Evolutionary conservation across 1,140 invertebrate genomes (phyloP).

Genomic region (Wiebesia pumilae): DNA sequence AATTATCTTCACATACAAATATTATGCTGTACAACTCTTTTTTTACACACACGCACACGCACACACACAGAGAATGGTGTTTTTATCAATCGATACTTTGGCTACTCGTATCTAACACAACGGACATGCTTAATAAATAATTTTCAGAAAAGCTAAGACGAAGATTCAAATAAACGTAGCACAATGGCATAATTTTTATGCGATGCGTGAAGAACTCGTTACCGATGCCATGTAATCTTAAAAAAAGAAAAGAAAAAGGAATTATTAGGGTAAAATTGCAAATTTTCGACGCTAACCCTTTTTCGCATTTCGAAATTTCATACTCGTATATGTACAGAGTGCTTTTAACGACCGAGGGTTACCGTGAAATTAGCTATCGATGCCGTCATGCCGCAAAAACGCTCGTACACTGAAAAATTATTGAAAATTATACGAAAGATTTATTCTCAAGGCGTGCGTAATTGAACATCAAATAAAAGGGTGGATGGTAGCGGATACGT

Average conservation of each 20-base stretch:
- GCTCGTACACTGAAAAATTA: constrained; percentile 61
- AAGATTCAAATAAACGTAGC: not conserved
- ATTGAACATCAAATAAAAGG: constrained; percentile 74
- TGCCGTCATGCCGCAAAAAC: constrained; percentile 58
- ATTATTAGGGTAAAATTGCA: constrained; percentile 3
- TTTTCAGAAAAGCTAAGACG: not conserved
- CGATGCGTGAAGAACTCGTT: constrained; percentile 37
- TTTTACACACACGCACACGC: too few species aligned
- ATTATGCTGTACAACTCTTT: too few species aligned
- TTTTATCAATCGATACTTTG: not conserved
- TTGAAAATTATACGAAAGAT: constrained; percentile 73
- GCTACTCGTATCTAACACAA: not conserved
- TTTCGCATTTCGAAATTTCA: constrained; percentile 60
- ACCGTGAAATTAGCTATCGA: constrained; percentile 68
- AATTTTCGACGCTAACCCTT: constrained; percentile 59
- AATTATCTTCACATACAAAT: too few species aligned
- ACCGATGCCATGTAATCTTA: not conserved
- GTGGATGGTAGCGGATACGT: constrained; percentile 47
- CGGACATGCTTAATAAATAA: not conserved
- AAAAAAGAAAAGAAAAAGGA: constrained; percentile 15
- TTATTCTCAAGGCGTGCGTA: constrained; percentile 67
- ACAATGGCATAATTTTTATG: constrained; percentile 41
- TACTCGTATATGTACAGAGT: not conserved
- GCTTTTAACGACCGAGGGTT: constrained; percentile 55
- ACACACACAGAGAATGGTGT: not conserved